Conservation (phyloP, 2,113 vertebrate species). For the Prionailurus viverrinus region DNA sequence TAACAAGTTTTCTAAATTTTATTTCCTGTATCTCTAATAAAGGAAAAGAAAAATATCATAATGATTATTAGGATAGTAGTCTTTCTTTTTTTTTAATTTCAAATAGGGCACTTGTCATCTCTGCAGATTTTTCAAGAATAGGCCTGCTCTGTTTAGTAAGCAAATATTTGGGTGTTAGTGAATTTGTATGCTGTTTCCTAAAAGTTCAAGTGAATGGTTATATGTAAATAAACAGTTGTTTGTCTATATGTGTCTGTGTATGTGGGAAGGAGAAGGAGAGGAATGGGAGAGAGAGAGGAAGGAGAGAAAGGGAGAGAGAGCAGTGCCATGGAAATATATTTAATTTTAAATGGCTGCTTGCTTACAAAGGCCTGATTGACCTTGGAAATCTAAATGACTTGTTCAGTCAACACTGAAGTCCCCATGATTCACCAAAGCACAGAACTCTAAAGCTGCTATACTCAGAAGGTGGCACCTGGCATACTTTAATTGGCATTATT, state of each 20-base stretch:
- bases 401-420: not conserved
- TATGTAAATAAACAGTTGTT: not conserved
- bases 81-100: not conserved
- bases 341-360: constrained; percentile 22
- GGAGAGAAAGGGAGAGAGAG: not conserved
- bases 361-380: constrained; percentile 7
- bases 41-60: not conserved
- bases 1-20: not conserved
- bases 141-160: not conserved
- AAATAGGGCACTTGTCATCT: not conserved
- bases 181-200: not conserved
- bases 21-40: constrained; percentile 36
- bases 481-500: not conserved
- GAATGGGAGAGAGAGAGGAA: not conserved
- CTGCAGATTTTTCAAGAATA: constrained; percentile 25
- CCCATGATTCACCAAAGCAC: not conserved
- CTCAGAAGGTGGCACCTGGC: constrained; percentile 35
- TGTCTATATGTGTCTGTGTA: not conserved
- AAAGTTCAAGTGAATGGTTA: constrained; percentile 6
- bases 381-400: constrained; percentile 28
- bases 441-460: not conserved
- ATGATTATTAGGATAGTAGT: not conserved
- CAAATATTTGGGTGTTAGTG: not conserved
- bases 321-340: not conserved
- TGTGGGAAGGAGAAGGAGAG: no score